Conservation (phyloP, 1,140 invertebrate genomes). For the Fopius arisanus region DNA sequence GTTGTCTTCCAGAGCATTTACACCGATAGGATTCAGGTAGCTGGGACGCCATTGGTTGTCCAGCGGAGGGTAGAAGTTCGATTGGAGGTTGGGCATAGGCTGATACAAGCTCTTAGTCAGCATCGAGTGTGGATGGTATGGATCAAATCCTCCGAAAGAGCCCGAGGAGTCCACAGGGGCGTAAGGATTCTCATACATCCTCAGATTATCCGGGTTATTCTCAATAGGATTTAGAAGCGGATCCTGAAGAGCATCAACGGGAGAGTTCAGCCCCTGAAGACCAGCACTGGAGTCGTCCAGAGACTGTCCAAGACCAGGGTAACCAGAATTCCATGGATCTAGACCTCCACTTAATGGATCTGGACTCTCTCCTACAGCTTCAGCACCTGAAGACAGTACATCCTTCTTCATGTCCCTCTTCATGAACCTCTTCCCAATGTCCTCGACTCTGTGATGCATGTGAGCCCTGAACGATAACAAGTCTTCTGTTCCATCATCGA, state of each 20-base stretch:
- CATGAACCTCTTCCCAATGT: slow-evolving; percentile 36
- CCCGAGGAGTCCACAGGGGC: background rate
- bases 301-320: background rate
- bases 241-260: background rate
- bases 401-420: slow-evolving; percentile 18
- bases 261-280: background rate
- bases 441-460: slow-evolving; percentile 35
- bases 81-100: background rate
- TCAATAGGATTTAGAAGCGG: background rate
- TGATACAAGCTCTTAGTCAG: background rate
- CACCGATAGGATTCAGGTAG: background rate
- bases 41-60: background rate
- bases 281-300: background rate
- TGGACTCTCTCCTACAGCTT: background rate
- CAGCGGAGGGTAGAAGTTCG: background rate
- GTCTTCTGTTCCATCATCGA: slow-evolving; percentile 24
- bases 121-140: background rate
- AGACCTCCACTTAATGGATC: background rate
- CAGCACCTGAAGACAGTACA: slow-evolving; percentile 1
- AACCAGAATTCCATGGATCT: background rate
- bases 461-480: slow-evolving; percentile 38
- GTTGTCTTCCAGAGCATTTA: background rate
- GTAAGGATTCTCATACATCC: background rate
- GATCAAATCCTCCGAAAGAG: background rate
- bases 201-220: background rate